phyloP scores from a whole-genome alignment of 2,113 vertebrate genomes.

The Theristicus caerulescens region DNA sequence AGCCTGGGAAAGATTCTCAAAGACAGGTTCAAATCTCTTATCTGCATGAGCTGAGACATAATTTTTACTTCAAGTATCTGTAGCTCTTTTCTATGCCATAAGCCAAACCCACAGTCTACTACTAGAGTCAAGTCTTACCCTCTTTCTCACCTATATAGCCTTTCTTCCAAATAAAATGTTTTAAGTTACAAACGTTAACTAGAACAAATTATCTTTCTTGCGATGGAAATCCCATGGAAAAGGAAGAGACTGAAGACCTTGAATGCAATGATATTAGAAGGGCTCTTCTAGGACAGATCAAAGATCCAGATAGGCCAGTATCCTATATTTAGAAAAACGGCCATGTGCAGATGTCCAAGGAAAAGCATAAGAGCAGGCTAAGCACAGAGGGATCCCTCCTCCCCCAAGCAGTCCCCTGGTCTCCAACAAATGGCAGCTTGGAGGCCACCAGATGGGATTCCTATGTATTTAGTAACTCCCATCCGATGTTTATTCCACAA shows the following conservation, averaged over 20 bases:
- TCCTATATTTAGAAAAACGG: neutral
- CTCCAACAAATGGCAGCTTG: neutral
- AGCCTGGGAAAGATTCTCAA: neutral
- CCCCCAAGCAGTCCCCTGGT: neutral
- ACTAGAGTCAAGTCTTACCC: neutral
- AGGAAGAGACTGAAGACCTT: neutral
- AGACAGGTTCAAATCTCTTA: neutral
- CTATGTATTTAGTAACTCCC: neutral
- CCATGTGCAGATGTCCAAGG: neutral
- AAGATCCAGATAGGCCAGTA: neutral
- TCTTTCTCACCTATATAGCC: neutral
- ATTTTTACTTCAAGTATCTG: neutral
- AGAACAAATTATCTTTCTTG: neutral
- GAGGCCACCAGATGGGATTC: neutral
- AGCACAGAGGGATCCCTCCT: neutral
- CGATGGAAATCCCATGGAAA: neutral
- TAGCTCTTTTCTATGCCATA: neutral
- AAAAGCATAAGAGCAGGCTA: neutral
- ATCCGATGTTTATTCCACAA: neutral
- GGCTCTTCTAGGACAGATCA: neutral
- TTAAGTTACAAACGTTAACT: neutral
- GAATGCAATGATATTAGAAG: neutral
- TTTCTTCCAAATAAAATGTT: neutral
- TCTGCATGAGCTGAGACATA: rapidly evolving
- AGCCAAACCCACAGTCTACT: neutral